A percentile compares a stretch with the other conserved stretches of the same genome.
Evolutionary conservation across 2,113 vertebrate genomes (phyloP).

Genomic region (Ceyx margarethae): DNA sequence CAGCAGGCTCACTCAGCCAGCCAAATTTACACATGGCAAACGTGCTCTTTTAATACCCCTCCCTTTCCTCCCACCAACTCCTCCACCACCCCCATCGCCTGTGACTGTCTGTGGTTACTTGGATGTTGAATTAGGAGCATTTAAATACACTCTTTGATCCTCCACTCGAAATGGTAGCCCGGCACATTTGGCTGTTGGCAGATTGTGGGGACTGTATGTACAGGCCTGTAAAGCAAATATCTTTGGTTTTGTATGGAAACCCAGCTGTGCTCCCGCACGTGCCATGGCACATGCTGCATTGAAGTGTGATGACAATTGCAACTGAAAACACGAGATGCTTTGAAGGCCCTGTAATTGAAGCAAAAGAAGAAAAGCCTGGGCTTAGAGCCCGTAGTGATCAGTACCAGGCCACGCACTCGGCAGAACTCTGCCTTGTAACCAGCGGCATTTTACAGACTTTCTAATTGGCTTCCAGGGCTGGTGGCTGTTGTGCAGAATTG

Average conservation of each 20-base stretch:
- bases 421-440: slow-evolving; percentile 18
- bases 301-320: slow-evolving; percentile 53
- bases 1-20: accelerated
- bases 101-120: neutral
- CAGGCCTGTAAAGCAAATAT: slow-evolving; percentile 10
- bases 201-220: neutral
- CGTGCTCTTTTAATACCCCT: neutral
- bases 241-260: slow-evolving; percentile 23
- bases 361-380: slow-evolving; percentile 42
- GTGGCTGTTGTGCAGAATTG: slow-evolving; percentile 1
- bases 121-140: neutral
- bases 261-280: slow-evolving; percentile 31
- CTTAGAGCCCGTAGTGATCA: slow-evolving; percentile 43
- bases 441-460: slow-evolving; percentile 30
- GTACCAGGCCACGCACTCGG: slow-evolving; percentile 20
- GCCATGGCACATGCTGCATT: slow-evolving; percentile 11
- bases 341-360: slow-evolving; percentile 40
- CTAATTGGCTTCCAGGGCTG: slow-evolving; percentile 38
- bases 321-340: slow-evolving; percentile 37
- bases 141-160: slow-evolving; percentile 27
- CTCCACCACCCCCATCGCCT: neutral
- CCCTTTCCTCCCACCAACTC: neutral
- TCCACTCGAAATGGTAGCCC: slow-evolving; percentile 1
- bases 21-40: neutral
- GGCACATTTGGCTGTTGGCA: slow-evolving; percentile 5